Evolutionary conservation across 2,888 invertebrate species (phyloP), one percentile per base, ranked within the genome.

Genomic region (Netelia virgata): DNA sequence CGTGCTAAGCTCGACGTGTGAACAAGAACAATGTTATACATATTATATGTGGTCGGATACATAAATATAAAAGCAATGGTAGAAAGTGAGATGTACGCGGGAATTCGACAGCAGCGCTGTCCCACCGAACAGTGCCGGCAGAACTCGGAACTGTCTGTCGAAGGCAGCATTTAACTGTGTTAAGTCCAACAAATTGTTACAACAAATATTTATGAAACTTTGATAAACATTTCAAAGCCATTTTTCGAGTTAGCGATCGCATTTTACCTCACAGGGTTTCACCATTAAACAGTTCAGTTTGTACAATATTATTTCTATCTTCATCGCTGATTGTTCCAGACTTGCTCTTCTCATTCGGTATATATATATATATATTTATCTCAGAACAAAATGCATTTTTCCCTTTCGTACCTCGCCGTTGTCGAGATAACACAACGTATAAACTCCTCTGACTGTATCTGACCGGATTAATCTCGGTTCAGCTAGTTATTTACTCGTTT

Each of bases 401-500:
- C 68, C 41, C 70, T 72, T 74, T 74, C 77, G 63, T 20, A 16
- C 43, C 23, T 66, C 11, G 10, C 66, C 16, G 69, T 59, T 74
- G 69, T 84, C 57, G 82, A 74, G 73, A 84, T 77, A 57, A 53
- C 55, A 16, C 47, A 68, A 77, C 73, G 73, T 74, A 75, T 75
- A 82, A 82, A 66, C 64, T 78, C 63, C 55, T 78, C 53, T 50
- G 73, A 47, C 63, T 41, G 43, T 84, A 84, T 84, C 84, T 78
- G 64, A 82, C 70, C 86, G 84, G 90, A 91, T 91, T 88, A 90
- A 91, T 91, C 90, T 90, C 87, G 87, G 88, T 90, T 84, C 90
- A 89, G 89, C 89, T 88, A 88, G 89, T 90, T 90, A 92, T 91
- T 92, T 91, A 91, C 88, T 89, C 90, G 89, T 91, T 92, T 91